A percentile compares a stretch with the other conserved stretches of the same genome.
These are phyloP conservation scores for Agonopterix arenella DNA, from an alignment of 2,888 invertebrate genomes.

Conservation along the genomic window DNA sequence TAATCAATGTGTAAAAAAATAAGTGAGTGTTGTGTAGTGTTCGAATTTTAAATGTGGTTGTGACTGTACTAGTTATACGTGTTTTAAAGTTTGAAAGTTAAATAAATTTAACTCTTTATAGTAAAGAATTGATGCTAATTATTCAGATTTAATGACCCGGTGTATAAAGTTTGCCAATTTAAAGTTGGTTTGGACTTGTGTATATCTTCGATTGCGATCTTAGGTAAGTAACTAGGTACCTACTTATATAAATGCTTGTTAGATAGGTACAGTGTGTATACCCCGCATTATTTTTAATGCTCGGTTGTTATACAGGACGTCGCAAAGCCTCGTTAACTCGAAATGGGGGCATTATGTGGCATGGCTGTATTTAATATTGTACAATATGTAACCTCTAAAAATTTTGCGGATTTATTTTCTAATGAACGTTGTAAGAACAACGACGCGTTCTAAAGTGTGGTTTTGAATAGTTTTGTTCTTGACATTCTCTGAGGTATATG, in stretches of 20 bases:
- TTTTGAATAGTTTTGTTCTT: no score
- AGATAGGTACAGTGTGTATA: not conserved
- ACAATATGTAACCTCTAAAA: no score
- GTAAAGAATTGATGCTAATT: not conserved
- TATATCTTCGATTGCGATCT: not conserved
- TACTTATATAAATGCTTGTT: not conserved
- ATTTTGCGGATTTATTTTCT: no score
- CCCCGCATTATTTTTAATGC: no score
- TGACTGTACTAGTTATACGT: constrained; percentile 4
- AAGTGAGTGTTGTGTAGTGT: constrained; percentile 6
- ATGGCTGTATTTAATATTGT: no score
- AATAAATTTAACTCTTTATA: not conserved
- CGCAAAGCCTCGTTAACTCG: no score
- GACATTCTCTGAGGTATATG: no score
- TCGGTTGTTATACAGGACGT: no score
- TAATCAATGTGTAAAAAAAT: not conserved
- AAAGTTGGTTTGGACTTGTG: constrained; percentile 8
- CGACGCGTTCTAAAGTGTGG: no score
- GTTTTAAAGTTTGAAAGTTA: not conserved
- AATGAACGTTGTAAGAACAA: no score
- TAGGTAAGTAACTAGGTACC: not conserved
- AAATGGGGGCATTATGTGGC: no score
- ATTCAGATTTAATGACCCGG: constrained; percentile 1
- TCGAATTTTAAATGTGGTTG: constrained; percentile 9
- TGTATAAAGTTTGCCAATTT: constrained; percentile 9